phyloP scores from a whole-genome alignment of 2,797 vertebrate genomes.

The Malacoctenus gilli region DNA sequence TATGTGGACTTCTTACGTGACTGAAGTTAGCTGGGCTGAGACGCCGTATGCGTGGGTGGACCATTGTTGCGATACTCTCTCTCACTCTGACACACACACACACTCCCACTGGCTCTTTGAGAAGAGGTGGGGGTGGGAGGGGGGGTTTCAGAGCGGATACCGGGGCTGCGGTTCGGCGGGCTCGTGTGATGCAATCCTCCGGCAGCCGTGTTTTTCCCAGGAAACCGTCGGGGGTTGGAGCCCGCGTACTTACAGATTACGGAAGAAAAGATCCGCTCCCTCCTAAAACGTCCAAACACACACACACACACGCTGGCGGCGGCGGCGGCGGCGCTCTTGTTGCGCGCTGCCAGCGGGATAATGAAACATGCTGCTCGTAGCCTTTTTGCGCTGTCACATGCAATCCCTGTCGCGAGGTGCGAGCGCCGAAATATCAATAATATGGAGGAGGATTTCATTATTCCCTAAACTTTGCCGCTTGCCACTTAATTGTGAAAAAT shows the following conservation, averaged over 20 bases:
- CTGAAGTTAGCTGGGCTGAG: conserved; percentile 66
- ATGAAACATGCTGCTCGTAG: conserved; percentile 48
- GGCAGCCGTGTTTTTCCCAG: conserved; percentile 74
- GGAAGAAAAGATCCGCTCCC: conserved; percentile 41
- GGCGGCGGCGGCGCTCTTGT: conserved; percentile 25
- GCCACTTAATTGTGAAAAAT: conserved; percentile 62
- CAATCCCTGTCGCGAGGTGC: conserved; percentile 35
- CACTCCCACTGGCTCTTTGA: conserved; percentile 42
- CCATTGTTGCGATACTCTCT: conserved; percentile 57
- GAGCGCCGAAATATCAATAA: conserved; percentile 52
- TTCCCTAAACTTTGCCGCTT: conserved; percentile 45
- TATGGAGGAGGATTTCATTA: conserved; percentile 58
- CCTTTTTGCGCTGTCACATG: conserved; percentile 45
- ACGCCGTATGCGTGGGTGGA: conserved; percentile 60
- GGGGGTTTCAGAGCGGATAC: conserved; percentile 51
- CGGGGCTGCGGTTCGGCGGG: conserved; percentile 69
- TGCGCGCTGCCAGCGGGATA: conserved; percentile 26
- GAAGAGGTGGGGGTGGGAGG: no score
- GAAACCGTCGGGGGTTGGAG: conserved; percentile 64
- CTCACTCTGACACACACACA: conserved; percentile 25
- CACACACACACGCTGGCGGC: conserved; percentile 19
- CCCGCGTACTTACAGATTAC: conserved; percentile 43
- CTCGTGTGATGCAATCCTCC: conserved; percentile 76
- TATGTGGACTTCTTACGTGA: conserved; percentile 66
- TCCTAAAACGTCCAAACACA: conserved; percentile 46